Evolutionary conservation across 1,140 invertebrate genomes (phyloP).

Genomic region (Panagrolaimus sp.): DNA sequence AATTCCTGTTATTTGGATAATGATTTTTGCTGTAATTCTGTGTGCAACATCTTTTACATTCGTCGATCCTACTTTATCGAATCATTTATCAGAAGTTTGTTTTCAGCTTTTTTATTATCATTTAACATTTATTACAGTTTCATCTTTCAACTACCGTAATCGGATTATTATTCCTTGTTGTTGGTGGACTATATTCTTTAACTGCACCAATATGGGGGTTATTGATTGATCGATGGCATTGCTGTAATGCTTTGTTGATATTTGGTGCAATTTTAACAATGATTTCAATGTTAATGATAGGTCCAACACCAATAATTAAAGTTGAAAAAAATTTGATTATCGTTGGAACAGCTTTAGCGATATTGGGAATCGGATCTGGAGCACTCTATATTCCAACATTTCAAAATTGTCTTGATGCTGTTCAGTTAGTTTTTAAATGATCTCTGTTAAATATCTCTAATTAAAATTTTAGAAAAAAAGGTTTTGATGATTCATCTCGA

Average conservation of each 20-base stretch:
- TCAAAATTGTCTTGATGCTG: slow-evolving; percentile 54
- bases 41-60: slow-evolving; percentile 56
- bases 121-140: slow-evolving; percentile 60
- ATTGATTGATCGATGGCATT: slow-evolving; percentile 47
- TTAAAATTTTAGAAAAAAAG: slow-evolving; percentile 31
- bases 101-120: neutral
- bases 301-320: slow-evolving; percentile 45
- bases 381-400: slow-evolving; percentile 57
- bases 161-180: slow-evolving; percentile 75
- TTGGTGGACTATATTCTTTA: slow-evolving; percentile 74
- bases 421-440: slow-evolving; percentile 40
- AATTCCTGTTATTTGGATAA: slow-evolving; percentile 47
- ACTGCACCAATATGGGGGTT: slow-evolving; percentile 72
- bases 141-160: slow-evolving; percentile 70
- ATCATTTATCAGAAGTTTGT: slow-evolving; percentile 44
- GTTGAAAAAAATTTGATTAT: slow-evolving; percentile 51
- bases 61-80: slow-evolving; percentile 51
- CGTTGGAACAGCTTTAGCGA: slow-evolving; percentile 48
- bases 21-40: slow-evolving; percentile 53
- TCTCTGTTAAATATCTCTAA: neutral
- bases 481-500: slow-evolving; percentile 55
- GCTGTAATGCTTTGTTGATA: slow-evolving; percentile 42
- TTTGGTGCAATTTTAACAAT: slow-evolving; percentile 51
- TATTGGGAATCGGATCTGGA: slow-evolving; percentile 52
- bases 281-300: slow-evolving; percentile 53